These are phyloP conservation scores for Portevinia maculata DNA, from an alignment of 2,888 invertebrate species.

Conservation along the genomic window DNA sequence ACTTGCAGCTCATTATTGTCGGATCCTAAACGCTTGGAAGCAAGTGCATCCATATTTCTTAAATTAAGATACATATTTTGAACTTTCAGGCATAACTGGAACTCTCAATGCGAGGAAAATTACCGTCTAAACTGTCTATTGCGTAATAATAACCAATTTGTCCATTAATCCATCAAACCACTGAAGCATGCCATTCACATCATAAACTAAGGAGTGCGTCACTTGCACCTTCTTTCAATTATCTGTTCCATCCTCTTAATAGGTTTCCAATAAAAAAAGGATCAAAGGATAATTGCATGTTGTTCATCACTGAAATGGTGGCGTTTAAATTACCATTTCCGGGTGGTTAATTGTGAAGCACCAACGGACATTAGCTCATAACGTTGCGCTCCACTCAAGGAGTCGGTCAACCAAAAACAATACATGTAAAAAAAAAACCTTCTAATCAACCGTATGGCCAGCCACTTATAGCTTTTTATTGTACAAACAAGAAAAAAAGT, in stretches of 20 bases:
- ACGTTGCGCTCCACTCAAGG: constrained; percentile 42
- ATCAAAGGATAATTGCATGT: constrained; percentile 34
- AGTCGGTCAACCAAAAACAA: constrained; percentile 23
- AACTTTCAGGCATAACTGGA: too few relatives aligned
- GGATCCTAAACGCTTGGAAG: too few relatives aligned
- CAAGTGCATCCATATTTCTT: too few relatives aligned
- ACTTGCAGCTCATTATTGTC: too few relatives aligned
- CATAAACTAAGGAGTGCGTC: background rate
- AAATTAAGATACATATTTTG: too few relatives aligned
- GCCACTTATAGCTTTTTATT: constrained; percentile 65
- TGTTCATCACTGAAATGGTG: constrained; percentile 35
- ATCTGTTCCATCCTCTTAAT: background rate
- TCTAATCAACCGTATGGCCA: constrained; percentile 69
- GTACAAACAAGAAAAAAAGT: constrained; percentile 33
- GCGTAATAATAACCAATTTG: background rate
- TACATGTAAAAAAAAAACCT: constrained; percentile 1
- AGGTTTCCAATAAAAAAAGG: background rate
- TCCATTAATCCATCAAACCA: background rate
- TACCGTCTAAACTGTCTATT: too few relatives aligned
- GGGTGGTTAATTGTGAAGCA: constrained; percentile 62
- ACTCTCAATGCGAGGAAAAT: too few relatives aligned
- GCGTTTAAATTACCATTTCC: constrained; percentile 74
- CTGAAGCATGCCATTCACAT: background rate
- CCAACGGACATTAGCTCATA: constrained; percentile 51
- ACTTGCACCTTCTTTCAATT: background rate